These are phyloP conservation scores for Sebastes iracundus DNA, from an alignment of 2,797 vertebrate genomes.

Conservation along the genomic window DNA sequence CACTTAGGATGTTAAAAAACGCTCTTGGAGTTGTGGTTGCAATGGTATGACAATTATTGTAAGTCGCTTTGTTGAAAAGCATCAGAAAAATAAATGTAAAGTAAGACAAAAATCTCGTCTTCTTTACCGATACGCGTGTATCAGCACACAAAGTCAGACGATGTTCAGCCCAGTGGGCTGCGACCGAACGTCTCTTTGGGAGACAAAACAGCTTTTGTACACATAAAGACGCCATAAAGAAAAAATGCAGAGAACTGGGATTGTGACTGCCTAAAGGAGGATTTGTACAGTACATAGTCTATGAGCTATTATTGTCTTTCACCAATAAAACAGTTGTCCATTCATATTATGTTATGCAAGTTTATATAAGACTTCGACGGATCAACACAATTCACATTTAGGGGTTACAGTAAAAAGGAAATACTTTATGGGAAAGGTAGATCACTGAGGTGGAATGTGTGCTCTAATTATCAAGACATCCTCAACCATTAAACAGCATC, in stretches of 20 bases:
- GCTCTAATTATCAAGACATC: neutral
- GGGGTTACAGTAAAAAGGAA: neutral
- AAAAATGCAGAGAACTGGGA: neutral
- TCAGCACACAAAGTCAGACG: neutral
- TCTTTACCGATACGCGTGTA: neutral
- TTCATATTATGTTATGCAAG: neutral
- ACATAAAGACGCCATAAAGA: neutral
- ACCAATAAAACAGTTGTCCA: neutral
- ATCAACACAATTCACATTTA: neutral
- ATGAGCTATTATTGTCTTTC: neutral
- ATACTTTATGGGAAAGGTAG: neutral
- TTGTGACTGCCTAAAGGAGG: neutral
- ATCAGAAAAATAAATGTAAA: neutral
- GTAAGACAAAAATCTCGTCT: neutral
- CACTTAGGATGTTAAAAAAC: constrained; percentile 17
- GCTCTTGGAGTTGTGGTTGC: neutral
- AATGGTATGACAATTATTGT: neutral
- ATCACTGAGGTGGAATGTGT: neutral
- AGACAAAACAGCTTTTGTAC: neutral
- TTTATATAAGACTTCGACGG: neutral
- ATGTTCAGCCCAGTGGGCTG: neutral
- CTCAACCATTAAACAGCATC: neutral
- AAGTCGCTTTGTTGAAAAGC: neutral
- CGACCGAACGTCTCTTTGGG: neutral
- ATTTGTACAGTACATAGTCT: neutral